Evolutionary conservation across 2,113 vertebrate genomes (phyloP), one percentile per base, ranked within the genome.

Genomic region (Pomatostomus ruficeps): DNA sequence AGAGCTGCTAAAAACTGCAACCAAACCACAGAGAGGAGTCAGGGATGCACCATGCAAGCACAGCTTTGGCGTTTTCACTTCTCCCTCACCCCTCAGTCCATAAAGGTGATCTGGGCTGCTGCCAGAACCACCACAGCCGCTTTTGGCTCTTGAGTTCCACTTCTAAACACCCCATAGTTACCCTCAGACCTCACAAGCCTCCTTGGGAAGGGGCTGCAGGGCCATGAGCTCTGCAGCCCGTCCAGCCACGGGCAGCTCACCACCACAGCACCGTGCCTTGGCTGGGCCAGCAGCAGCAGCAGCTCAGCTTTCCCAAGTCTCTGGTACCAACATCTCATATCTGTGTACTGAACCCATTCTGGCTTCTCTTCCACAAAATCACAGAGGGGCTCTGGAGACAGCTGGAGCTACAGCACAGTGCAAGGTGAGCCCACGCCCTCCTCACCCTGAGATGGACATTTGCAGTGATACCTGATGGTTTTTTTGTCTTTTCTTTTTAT

Each of bases 221-320:
- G n/a, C 31, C 8, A 0, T 2, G 33, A 57, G 38, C 46, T 43
- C 61, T n/a, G 77, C 17, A 7, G 58, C 20, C 65, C 29, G 49
- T 84, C 40, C 24, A 42, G 58, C 55, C 65, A 80, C 0, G 0
- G 42, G 42, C 66, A 26, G 45, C 40, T 66, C 70, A 35, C 17
- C 18, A 1, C 3, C 15, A 36, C 14, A 65, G 21, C n/a, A 38
- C 31, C 0, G 0, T n/a, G 20, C 23, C 8, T 35, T 36, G 51
- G 38, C 59, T 5, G 74, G 36, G 28, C 31, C 36, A 85, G 13
- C 29, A 51, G 23, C 29, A 49, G 38, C 33, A 79, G 58, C 7
- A 9, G 81, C 40, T 67, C 11, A 12, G 29, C 5, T 8, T 54
- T 21, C 42, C 43, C 10, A 5, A 1, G 5, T 21, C 55, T n/a